A percentile compares a stretch with the other conserved stretches of the same genome.
phyloP scores from a whole-genome alignment of 2,797 vertebrate genomes.

The Toxotes lorentzi region DNA sequence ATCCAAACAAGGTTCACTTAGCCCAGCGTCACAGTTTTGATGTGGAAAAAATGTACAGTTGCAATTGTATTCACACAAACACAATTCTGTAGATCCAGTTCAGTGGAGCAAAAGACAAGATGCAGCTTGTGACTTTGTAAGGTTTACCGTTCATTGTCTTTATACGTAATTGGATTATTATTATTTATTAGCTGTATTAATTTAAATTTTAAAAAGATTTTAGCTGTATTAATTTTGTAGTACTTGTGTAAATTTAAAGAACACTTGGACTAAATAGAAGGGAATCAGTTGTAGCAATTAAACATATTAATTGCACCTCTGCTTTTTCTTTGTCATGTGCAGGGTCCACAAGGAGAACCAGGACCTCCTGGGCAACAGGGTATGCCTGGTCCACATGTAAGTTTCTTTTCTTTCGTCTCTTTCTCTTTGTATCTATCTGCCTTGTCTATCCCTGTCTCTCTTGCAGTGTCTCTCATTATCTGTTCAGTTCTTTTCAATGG shows the following conservation, averaged over 20 bases:
- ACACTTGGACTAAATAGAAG: background rate
- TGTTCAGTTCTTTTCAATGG: background rate
- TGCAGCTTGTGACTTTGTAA: background rate
- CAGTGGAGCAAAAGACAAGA: background rate
- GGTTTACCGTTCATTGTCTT: background rate
- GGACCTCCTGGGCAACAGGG: conserved; percentile 95
- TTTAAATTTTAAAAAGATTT: background rate
- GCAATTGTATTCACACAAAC: background rate
- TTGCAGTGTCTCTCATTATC: background rate
- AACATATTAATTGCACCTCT: conserved; percentile 9
- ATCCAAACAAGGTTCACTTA: conserved; percentile 4
- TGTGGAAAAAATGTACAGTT: conserved; percentile 1
- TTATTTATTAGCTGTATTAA: background rate
- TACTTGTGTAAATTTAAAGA: background rate
- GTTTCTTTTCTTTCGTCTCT: conserved; percentile 59
- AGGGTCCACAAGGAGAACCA: conserved; percentile 95
- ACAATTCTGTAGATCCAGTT: background rate
- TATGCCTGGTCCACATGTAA: conserved; percentile 92
- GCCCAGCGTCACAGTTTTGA: background rate
- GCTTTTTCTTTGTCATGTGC: conserved; percentile 45
- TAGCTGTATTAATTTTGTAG: background rate
- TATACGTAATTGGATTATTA: background rate
- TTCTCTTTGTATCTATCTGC: background rate
- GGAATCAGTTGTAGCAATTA: background rate
- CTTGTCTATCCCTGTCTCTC: conserved; percentile 4